A percentile compares a stretch with the other conserved stretches of the same genome.
Evolutionary conservation across 2,113 vertebrate species (phyloP).

Genomic region (Smithornis capensis): DNA sequence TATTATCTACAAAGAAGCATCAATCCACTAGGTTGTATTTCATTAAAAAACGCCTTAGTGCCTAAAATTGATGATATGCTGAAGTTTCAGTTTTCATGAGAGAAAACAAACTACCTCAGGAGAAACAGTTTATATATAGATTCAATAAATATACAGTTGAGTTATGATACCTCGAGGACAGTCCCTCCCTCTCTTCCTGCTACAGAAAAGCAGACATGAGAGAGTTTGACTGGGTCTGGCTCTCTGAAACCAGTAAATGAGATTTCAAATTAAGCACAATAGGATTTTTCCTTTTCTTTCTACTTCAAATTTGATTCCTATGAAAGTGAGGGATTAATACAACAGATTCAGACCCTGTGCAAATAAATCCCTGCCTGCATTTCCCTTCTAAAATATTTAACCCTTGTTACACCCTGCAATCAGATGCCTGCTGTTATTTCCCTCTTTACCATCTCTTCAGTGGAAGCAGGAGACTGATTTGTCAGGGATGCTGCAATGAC

Average conservation of each 20-base stretch:
- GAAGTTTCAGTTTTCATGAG: neutral
- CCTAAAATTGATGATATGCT: neutral
- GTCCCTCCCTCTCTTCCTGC: neutral
- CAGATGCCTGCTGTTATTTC: neutral
- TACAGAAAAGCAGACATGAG: neutral
- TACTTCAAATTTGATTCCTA: conserved; percentile 30
- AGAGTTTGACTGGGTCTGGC: neutral
- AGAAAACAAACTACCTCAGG: neutral
- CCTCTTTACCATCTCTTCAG: neutral
- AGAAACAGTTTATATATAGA: neutral
- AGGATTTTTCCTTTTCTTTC: conserved; percentile 27
- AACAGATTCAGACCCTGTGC: neutral
- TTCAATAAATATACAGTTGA: neutral
- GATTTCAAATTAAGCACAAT: conserved; percentile 27
- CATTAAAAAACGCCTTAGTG: neutral
- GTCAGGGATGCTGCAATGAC: neutral
- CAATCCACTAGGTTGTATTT: neutral
- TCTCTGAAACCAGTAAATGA: conserved; percentile 41
- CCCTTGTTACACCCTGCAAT: neutral
- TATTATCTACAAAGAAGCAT: neutral
- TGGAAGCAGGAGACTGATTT: neutral
- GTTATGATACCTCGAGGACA: neutral
- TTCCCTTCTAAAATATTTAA: neutral
- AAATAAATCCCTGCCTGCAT: neutral
- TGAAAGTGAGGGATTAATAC: conserved; percentile 24